These are phyloP conservation scores for pig (Sus scrofa) DNA, from an alignment of 2,113 vertebrate species.

Conservation along the genomic window DNA sequence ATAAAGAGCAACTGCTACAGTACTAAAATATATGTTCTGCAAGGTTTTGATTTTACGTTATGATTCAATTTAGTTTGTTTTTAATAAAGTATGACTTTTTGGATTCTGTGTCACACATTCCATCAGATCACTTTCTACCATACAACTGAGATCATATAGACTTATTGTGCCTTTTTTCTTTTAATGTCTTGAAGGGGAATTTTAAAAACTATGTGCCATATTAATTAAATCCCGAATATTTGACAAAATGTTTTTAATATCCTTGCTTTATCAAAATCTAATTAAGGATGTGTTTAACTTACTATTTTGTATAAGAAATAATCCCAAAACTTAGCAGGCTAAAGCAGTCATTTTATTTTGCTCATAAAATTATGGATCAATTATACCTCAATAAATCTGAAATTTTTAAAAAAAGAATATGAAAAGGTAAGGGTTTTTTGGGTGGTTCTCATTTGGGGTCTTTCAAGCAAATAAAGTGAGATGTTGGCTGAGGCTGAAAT, in stretches of 20 bases:
- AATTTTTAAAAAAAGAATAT: not conserved
- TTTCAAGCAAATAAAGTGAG: not conserved
- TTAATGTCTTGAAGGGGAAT: not conserved
- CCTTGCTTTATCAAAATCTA: slow-evolving; percentile 34
- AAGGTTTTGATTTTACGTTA: not conserved
- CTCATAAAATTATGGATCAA: not conserved
- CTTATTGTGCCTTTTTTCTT: not conserved
- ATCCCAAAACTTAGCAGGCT: not conserved
- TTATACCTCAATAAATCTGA: not conserved
- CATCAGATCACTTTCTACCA: not conserved
- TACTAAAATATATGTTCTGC: not conserved
- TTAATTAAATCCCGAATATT: not conserved
- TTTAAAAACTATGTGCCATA: not conserved
- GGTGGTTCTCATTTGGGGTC: not conserved
- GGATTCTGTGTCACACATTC: not conserved
- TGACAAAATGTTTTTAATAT: slow-evolving; percentile 18
- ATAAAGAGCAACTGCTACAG: not conserved
- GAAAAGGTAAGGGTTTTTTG: not conserved
- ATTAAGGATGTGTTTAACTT: not conserved
- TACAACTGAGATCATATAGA: not conserved
- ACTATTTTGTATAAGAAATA: not conserved
- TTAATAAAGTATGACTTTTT: not conserved
- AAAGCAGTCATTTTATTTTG: slow-evolving; percentile 40
- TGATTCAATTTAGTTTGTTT: not conserved
- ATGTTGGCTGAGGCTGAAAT: not conserved